Conservation (phyloP, 2,888 invertebrate genomes). For the Beris chalybata region DNA sequence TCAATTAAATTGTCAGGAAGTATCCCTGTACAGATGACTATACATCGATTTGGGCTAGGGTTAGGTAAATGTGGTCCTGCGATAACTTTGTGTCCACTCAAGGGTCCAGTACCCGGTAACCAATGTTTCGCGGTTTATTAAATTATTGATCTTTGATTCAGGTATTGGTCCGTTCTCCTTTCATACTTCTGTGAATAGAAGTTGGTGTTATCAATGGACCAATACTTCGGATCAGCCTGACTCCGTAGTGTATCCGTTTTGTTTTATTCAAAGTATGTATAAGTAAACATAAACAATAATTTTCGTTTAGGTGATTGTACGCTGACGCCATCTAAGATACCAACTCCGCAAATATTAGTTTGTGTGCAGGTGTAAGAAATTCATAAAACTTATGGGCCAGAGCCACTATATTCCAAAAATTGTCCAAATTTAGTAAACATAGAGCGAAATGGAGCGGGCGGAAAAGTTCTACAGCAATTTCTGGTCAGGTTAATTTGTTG, state of each 20-base stretch:
- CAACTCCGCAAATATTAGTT: conserved; percentile 8
- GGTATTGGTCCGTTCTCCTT: conserved; percentile 1
- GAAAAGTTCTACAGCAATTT: background rate
- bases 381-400: conserved; percentile 17
- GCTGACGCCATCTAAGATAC: background rate
- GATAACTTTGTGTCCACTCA: no score
- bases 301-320: conserved; percentile 9
- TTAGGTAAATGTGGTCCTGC: background rate
- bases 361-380: conserved; percentile 20
- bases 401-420: background rate
- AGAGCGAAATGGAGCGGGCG: background rate
- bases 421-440: background rate
- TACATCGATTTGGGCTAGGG: background rate
- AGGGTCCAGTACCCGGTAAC: no score
- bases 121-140: conserved; percentile 25
- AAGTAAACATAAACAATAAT: conserved; percentile 23
- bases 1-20: conserved; percentile 15
- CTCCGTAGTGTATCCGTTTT: background rate
- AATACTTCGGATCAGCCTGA: background rate
- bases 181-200: background rate
- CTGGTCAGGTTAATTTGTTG: conserved; percentile 18
- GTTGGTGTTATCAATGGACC: no score
- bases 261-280: background rate
- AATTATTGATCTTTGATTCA: conserved; percentile 29
- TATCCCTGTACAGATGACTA: background rate